Evolutionary conservation across 2,888 invertebrate species (phyloP).

Genomic region (Helicoverpa assulta): DNA sequence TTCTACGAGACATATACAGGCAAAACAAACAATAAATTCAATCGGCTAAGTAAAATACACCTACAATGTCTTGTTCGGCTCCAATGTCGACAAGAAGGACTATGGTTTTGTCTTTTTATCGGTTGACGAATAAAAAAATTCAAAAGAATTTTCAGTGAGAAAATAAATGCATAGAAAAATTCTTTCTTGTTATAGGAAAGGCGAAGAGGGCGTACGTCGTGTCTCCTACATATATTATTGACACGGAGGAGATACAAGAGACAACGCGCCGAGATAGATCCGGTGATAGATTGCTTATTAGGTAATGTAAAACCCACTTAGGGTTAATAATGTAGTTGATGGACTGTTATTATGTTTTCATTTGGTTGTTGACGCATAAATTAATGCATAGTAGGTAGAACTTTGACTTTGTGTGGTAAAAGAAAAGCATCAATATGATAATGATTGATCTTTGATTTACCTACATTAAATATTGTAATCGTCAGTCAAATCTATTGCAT

Average conservation of each 20-base stretch:
- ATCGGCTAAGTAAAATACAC: constrained; percentile 60
- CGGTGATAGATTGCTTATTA: constrained; percentile 67
- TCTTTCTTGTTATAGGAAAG: constrained; percentile 89
- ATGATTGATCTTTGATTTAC: constrained; percentile 11
- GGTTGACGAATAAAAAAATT: constrained; percentile 68
- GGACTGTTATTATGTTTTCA: constrained; percentile 50
- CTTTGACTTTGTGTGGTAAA: constrained; percentile 24
- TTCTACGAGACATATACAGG: constrained; percentile 43
- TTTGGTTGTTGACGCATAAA: constrained; percentile 38
- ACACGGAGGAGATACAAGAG: constrained; percentile 68
- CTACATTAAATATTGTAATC: constrained; percentile 14
- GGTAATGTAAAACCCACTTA: constrained; percentile 56
- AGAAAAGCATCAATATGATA: constrained; percentile 26
- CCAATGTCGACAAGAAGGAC: constrained; percentile 48
- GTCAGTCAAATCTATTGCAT: constrained; percentile 18
- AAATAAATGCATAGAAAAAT: constrained; percentile 88
- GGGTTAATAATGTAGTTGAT: constrained; percentile 48
- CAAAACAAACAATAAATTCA: constrained; percentile 63
- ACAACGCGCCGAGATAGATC: constrained; percentile 66
- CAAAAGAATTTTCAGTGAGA: constrained; percentile 81
- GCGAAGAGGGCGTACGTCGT: constrained; percentile 81
- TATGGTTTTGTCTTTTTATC: constrained; percentile 61
- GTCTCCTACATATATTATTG: constrained; percentile 90
- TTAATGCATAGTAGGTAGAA: constrained; percentile 11
- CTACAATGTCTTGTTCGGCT: constrained; percentile 56